Conservation (phyloP, 2,888 invertebrate genomes). For the Exocentrus adspersus region DNA sequence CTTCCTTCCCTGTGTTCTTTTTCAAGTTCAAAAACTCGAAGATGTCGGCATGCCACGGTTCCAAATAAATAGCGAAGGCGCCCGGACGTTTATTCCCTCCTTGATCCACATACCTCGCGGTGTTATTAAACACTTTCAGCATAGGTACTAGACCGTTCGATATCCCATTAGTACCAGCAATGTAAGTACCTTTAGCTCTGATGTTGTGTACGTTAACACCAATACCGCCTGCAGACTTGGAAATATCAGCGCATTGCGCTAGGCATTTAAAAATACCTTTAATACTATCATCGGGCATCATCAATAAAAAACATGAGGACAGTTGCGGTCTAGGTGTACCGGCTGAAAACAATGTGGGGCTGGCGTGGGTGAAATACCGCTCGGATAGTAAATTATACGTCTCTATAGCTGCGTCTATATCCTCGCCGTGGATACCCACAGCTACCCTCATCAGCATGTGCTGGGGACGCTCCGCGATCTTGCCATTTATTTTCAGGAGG, state of each 20-base stretch:
- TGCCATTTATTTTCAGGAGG: slow-evolving; percentile 88
- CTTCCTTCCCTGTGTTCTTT: slow-evolving; percentile 85
- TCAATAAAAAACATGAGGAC: slow-evolving; percentile 94
- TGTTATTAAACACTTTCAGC: slow-evolving; percentile 94
- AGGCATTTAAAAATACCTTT: slow-evolving; percentile 94
- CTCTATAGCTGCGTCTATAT: slow-evolving; percentile 92
- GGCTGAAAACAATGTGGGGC: slow-evolving; percentile 96
- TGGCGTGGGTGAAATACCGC: slow-evolving; percentile 97
- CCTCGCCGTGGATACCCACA: slow-evolving; percentile 92
- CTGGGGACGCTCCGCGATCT: slow-evolving; percentile 96
- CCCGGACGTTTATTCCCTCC: slow-evolving; percentile 98
- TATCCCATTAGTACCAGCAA: slow-evolving; percentile 92
- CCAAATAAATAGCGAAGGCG: slow-evolving; percentile 96
- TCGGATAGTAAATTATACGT: slow-evolving; percentile 97
- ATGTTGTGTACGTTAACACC: slow-evolving; percentile 97
- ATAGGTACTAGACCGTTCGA: slow-evolving; percentile 97
- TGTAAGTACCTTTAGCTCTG: slow-evolving; percentile 88
- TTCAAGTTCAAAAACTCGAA: slow-evolving; percentile 94
- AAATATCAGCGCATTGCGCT: slow-evolving; percentile 93
- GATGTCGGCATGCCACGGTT: slow-evolving; percentile 99
- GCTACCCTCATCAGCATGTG: slow-evolving; percentile 99
- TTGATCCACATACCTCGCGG: slow-evolving; percentile 96
- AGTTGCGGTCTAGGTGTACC: slow-evolving; percentile 92
- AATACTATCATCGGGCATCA: slow-evolving; percentile 94
- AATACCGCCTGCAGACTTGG: slow-evolving; percentile 97